Evolutionary conservation across 2,888 invertebrate species (phyloP), one percentile per base, ranked within the genome.

Genomic region (Apamea epomidion): DNA sequence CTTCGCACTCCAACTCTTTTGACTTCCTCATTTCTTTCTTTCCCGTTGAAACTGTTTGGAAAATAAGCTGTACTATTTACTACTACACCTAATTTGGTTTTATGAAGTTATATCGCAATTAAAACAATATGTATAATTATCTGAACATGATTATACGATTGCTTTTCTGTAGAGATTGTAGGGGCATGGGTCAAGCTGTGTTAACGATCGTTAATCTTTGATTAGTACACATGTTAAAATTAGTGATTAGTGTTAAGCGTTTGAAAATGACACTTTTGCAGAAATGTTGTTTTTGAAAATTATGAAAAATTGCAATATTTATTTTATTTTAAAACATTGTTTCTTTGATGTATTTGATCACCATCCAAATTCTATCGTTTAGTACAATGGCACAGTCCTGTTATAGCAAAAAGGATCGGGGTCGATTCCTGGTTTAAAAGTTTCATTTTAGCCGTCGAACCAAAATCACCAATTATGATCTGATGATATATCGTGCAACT

Each of bases 101-200:
- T 7, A 79, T 29, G 48, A 68, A 51, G 48, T 48, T 60, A 4
- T 14, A 25, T 68, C 6, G 29, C 29, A 80, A 70, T 71, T 81
- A 70, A 54, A 79, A 64, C 64, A 62, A 51, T 60, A n/a, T 62
- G 25, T 64, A 51, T 70, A 45, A 32, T 77, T 64, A 70, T 64
- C 45, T 18, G 32, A 37, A 81, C 45, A 80, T 21, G 12, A 62
- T 18, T 54, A 45, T 4, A n/a, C 54, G 45, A 58, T 81, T 37
- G 25, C 18, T 81, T 81, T 42, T 7, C 25, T 67, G 29, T 73
- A 42, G 14, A 81, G 18, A 37, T 48, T 67, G 18, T 51, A n/a
- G 10, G 54, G 37, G 71, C 81, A 37, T 29, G 25, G 65, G 37
- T 80, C 37, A 73, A 62, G 5, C 37, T 29, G 48, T 72, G 65